These are phyloP conservation scores for Patella ulyssiponensis DNA, from an alignment of 2,888 invertebrate genomes.

Conservation along the genomic window DNA sequence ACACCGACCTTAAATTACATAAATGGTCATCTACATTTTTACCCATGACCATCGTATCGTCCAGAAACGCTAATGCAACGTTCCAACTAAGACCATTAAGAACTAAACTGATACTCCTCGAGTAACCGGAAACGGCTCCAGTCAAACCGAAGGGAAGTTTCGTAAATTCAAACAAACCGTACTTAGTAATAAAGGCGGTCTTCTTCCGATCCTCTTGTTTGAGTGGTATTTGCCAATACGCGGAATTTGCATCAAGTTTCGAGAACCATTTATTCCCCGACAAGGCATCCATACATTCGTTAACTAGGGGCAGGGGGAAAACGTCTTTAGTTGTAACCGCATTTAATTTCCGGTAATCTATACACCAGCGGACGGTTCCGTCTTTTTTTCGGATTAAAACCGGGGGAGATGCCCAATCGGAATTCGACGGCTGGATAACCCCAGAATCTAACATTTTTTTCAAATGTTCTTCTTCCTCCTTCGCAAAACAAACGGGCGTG, in stretches of 20 bases:
- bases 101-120: background rate
- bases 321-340: too few relatives aligned
- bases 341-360: background rate
- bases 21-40: slow-evolving; percentile 15
- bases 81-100: slow-evolving; percentile 12
- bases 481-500: too few relatives aligned
- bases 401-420: too few relatives aligned
- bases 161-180: slow-evolving; percentile 16
- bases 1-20: background rate
- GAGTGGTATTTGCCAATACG: slow-evolving; percentile 11
- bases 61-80: slow-evolving; percentile 10
- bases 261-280: slow-evolving; percentile 1
- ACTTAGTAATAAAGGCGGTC: slow-evolving; percentile 21
- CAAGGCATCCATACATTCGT: slow-evolving; percentile 19
- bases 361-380: too few relatives aligned
- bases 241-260: slow-evolving; percentile 20
- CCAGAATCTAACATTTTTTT: too few relatives aligned
- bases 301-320: slow-evolving; percentile 12
- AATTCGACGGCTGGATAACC: too few relatives aligned
- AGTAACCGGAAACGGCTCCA: too few relatives aligned
- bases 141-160: background rate
- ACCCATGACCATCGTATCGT: slow-evolving; percentile 13
- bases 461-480: too few relatives aligned
- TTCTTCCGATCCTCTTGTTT: slow-evolving; percentile 8
- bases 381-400: too few relatives aligned